These are phyloP conservation scores for Athene noctua DNA, from an alignment of 2,113 vertebrate species.

Conservation along the genomic window DNA sequence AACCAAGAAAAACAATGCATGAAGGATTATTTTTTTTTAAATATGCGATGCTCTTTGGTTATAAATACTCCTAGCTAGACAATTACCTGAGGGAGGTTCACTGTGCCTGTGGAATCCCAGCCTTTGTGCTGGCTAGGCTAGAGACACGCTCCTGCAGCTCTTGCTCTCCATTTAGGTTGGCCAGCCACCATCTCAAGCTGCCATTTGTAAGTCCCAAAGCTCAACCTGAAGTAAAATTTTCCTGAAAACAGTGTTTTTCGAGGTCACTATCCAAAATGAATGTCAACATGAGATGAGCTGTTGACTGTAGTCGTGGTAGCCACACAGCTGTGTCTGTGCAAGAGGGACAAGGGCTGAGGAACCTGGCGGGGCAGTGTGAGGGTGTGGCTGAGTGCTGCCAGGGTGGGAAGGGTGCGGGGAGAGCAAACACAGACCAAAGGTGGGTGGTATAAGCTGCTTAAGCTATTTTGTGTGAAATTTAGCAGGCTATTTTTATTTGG, in stretches of 20 bases:
- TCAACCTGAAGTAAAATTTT: neutral
- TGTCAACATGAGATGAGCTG: neutral
- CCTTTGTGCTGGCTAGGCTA: neutral
- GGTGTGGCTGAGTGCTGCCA: neutral
- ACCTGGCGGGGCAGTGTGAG: neutral
- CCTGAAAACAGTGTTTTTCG: neutral
- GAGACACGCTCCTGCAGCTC: neutral
- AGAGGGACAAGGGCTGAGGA: neutral
- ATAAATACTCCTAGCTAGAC: neutral
- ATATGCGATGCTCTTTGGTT: neutral
- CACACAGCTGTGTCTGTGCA: neutral
- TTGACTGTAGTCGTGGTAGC: neutral
- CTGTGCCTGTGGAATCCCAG: no score
- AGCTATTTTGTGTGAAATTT: neutral
- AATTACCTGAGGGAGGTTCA: neutral
- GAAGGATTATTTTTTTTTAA: no score
- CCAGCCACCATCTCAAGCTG: neutral
- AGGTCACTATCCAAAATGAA: neutral
- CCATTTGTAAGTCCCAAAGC: neutral
- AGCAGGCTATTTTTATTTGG: neutral
- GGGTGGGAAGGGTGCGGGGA: neutral
- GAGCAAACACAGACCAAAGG: neutral
- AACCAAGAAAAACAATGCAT: neutral
- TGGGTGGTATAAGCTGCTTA: neutral
- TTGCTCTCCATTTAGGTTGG: neutral